Conservation (phyloP, 2,113 vertebrate genomes). For the Sorex fumeus region DNA sequence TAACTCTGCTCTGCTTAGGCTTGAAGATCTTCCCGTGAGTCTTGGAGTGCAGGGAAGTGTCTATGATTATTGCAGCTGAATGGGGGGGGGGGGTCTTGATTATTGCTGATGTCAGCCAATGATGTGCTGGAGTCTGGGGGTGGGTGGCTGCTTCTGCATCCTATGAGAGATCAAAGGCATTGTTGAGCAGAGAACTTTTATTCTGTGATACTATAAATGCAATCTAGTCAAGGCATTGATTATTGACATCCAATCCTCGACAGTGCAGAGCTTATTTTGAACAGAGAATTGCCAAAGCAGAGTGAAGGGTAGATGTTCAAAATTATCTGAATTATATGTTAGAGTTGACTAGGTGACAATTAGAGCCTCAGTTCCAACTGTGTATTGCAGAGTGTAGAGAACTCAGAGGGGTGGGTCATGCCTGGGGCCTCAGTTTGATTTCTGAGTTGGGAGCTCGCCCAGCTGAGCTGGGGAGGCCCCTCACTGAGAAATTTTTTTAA, state of each 20-base stretch:
- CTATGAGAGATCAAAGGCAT: slow-evolving; percentile 33
- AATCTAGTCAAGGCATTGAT: slow-evolving; percentile 45
- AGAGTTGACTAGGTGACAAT: slow-evolving; percentile 58
- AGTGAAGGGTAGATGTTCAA: slow-evolving; percentile 14
- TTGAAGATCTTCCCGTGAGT: neutral
- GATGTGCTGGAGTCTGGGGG: neutral
- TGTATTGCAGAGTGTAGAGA: neutral
- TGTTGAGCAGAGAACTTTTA: slow-evolving; percentile 25
- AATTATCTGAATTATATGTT: neutral
- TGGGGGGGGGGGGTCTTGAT: neutral
- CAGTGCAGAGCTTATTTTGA: slow-evolving; percentile 44
- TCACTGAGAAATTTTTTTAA: too few species aligned
- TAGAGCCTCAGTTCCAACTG: slow-evolving; percentile 56
- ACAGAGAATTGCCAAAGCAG: slow-evolving; percentile 45
- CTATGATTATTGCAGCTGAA: too few species aligned
- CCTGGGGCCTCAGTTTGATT: too few species aligned
- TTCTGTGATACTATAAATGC: slow-evolving; percentile 55
- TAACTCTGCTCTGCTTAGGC: neutral
- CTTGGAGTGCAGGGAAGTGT: neutral
- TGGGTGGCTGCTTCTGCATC: neutral
- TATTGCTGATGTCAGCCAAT: neutral
- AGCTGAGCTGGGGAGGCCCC: too few species aligned
- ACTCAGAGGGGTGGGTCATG: too few species aligned
- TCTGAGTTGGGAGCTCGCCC: too few species aligned
- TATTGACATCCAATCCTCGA: slow-evolving; percentile 46